These are phyloP conservation scores for Callaeas wilsoni DNA, from an alignment of 2,113 vertebrate genomes.

Conservation along the genomic window DNA sequence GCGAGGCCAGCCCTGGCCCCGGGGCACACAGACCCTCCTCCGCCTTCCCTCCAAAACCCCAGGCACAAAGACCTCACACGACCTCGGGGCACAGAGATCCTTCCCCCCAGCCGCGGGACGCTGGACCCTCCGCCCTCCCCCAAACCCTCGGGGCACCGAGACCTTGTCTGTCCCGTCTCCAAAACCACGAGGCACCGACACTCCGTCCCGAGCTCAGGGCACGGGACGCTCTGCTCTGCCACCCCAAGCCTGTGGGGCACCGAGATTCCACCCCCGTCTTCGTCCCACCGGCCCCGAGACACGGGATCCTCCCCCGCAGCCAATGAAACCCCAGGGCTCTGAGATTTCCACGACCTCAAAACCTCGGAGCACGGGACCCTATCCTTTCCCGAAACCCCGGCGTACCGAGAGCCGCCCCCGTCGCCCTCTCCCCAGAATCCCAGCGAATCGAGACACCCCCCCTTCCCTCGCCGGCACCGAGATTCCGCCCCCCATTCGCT, in stretches of 20 bases:
- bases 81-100: neutral
- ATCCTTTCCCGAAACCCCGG: neutral
- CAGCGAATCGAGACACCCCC: too few relatives aligned
- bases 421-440: neutral
- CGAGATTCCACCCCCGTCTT: too few relatives aligned
- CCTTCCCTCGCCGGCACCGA: too few relatives aligned
- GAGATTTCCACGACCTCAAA: too few relatives aligned
- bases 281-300: neutral
- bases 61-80: neutral
- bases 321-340: fast-evolving
- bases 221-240: too few relatives aligned
- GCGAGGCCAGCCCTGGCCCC: neutral
- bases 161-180: too few relatives aligned
- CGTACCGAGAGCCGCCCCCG: neutral
- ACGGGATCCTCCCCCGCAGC: fast-evolving
- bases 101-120: too few relatives aligned
- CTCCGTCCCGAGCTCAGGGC: too few relatives aligned
- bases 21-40: too few relatives aligned
- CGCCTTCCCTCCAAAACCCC: neutral
- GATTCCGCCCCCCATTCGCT: too few relatives aligned
- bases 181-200: neutral
- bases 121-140: too few relatives aligned
- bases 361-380: neutral
- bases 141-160: neutral
- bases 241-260: fast-evolving